Percentiles rank a stretch among this genome's conserved stretches.
These are phyloP conservation scores for Burhinus bistriatus DNA, from an alignment of 2,113 vertebrate species.

Conservation along the genomic window DNA sequence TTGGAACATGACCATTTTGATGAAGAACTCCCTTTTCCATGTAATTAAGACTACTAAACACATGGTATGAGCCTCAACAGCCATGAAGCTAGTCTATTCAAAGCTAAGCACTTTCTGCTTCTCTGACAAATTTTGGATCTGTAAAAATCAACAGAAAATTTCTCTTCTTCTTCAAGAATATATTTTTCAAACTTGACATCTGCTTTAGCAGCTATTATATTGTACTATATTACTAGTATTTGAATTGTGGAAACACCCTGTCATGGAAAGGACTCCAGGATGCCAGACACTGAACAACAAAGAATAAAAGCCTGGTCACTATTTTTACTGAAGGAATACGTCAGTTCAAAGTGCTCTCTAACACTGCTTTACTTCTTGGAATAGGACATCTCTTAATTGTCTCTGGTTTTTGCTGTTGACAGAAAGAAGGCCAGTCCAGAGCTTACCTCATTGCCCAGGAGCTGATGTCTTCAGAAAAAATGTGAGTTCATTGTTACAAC, in stretches of 20 bases:
- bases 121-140: background rate
- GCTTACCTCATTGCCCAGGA: slow-evolving; percentile 85
- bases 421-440: slow-evolving; percentile 87
- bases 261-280: background rate
- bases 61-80: background rate
- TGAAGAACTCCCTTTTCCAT: background rate
- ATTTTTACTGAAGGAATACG: background rate
- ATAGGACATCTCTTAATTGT: background rate
- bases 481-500: slow-evolving; percentile 75
- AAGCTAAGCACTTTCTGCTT: background rate
- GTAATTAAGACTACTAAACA: background rate
- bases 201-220: background rate
- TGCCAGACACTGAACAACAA: background rate
- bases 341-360: background rate
- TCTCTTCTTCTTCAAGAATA: background rate
- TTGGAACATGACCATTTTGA: background rate
- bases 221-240: background rate
- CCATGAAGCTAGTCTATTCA: background rate
- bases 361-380: background rate
- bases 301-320: background rate
- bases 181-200: background rate
- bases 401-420: slow-evolving; percentile 56
- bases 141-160: background rate
- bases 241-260: background rate
- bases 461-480: slow-evolving; percentile 86